A percentile compares a stretch with the other conserved stretches of the same genome.
These are phyloP conservation scores for Heliothis virescens DNA, from an alignment of 1,140 invertebrate species.

Conservation along the genomic window DNA sequence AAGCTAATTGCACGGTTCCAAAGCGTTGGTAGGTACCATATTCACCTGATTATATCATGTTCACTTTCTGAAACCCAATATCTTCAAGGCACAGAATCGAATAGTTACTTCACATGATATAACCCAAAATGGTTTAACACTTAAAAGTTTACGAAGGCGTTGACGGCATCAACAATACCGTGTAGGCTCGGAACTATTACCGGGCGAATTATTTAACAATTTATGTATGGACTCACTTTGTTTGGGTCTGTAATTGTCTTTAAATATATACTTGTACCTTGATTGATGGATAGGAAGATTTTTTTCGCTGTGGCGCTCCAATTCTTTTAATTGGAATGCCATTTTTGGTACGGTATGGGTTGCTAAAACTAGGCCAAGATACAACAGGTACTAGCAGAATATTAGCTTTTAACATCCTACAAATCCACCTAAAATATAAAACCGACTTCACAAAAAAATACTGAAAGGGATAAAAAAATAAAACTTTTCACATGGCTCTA, in stretches of 20 bases:
- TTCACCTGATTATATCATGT: neutral
- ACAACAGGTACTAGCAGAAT: too few relatives aligned
- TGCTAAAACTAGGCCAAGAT: neutral
- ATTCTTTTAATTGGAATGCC: conserved; percentile 10
- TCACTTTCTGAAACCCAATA: neutral
- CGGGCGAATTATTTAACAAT: neutral
- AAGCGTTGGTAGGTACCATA: too few relatives aligned
- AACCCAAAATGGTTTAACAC: conserved; percentile 8
- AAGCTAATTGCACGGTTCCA: too few relatives aligned
- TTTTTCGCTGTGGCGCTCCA: conserved; percentile 14
- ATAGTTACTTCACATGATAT: neutral
- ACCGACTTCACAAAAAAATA: too few relatives aligned
- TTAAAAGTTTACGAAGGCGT: conserved; percentile 19
- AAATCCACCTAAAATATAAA: too few relatives aligned
- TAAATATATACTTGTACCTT: conserved; percentile 5
- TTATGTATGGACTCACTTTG: neutral
- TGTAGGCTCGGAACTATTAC: conserved; percentile 26
- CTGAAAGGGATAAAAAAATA: too few relatives aligned
- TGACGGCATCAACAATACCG: neutral
- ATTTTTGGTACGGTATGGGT: neutral
- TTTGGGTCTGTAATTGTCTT: conserved; percentile 20
- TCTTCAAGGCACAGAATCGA: neutral
- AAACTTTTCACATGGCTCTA: too few relatives aligned
- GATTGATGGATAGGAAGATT: conserved; percentile 5
- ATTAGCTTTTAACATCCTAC: too few relatives aligned